Conservation (phyloP, 2,113 vertebrate genomes). For the Anthoscopus minutus region DNA sequence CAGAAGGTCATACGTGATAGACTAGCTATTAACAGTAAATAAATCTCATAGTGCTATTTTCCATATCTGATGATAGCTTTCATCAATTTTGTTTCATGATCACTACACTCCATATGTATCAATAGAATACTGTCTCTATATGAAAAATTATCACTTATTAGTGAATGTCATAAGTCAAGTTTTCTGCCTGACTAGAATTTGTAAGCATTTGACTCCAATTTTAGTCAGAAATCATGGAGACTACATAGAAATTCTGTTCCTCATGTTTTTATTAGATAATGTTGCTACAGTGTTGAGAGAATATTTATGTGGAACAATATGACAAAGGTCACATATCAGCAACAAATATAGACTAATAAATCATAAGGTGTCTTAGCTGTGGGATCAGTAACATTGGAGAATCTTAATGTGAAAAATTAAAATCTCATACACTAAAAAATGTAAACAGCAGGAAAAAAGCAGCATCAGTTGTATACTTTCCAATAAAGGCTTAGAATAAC, state of each 20-base stretch:
- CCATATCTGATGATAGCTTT: background rate
- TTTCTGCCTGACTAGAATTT: background rate
- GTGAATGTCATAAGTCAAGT: background rate
- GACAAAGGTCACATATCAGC: background rate
- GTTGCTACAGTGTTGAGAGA: background rate
- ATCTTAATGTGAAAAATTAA: background rate
- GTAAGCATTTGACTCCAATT: background rate
- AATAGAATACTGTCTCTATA: background rate
- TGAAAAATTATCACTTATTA: background rate
- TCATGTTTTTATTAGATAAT: background rate
- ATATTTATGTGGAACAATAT: background rate
- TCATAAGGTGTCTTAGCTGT: background rate
- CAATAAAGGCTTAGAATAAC: background rate
- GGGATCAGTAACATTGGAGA: background rate
- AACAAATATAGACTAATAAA: background rate
- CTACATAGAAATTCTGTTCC: background rate
- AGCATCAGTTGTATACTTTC: background rate
- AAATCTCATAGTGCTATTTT: background rate
- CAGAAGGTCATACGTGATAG: background rate
- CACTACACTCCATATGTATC: background rate
- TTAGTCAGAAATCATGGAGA: background rate
- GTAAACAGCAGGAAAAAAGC: background rate
- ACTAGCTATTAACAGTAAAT: background rate
- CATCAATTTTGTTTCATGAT: background rate
- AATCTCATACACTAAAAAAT: background rate